Percentiles rank a stretch among this genome's conserved stretches.
Evolutionary conservation across 2,113 vertebrate species (phyloP).

Genomic region (Dermatemys mawii): DNA sequence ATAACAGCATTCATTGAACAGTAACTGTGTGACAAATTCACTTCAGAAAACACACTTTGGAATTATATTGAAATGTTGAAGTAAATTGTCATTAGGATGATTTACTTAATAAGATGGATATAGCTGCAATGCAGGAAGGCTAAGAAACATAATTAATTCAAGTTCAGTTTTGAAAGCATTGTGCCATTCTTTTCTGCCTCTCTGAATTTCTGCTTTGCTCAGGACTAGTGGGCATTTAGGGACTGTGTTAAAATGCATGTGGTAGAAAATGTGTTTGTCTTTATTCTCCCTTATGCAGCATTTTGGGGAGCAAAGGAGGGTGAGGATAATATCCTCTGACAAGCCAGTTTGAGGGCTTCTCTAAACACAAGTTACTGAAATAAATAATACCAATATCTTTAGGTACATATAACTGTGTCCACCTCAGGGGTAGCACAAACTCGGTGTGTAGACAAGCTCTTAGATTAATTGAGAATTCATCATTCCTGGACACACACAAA

Average conservation of each 20-base stretch:
- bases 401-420: background rate
- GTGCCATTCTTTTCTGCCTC: background rate
- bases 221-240: background rate
- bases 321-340: background rate
- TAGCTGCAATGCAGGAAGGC: background rate
- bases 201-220: background rate
- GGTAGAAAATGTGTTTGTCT: background rate
- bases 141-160: background rate
- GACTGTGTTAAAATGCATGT: background rate
- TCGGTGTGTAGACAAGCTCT: background rate
- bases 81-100: background rate
- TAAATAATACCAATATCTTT: background rate
- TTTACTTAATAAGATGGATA: background rate
- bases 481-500: background rate
- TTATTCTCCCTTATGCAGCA: background rate
- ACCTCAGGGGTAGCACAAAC: background rate
- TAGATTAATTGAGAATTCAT: background rate
- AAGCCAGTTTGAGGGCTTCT: background rate
- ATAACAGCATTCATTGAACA: background rate
- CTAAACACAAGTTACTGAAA: background rate
- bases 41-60: background rate
- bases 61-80: background rate
- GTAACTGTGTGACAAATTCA: background rate
- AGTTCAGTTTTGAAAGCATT: background rate
- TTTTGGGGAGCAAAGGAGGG: background rate